These are phyloP conservation scores for Drosophila arawakana DNA, from an alignment of 1,140 invertebrate genomes.

Conservation along the genomic window DNA sequence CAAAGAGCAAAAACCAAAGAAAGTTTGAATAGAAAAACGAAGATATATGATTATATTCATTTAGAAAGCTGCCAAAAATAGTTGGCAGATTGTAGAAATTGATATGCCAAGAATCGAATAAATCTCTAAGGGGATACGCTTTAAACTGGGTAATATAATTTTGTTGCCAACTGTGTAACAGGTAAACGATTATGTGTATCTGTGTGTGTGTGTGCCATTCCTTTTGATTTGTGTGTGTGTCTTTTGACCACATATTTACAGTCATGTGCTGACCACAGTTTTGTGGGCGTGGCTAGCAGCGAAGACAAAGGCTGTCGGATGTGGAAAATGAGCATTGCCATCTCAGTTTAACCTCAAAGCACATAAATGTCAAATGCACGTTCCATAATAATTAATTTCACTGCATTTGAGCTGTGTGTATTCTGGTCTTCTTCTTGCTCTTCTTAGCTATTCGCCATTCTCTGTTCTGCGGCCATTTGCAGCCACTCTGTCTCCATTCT, in stretches of 20 bases:
- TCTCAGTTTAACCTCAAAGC: conserved; percentile 34
- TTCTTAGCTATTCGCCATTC: neutral
- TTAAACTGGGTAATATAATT: neutral
- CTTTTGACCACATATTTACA: conserved; percentile 36
- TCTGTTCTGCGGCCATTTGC: too few species aligned
- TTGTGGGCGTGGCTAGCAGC: conserved; percentile 38
- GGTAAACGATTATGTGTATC: neutral
- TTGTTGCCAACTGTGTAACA: conserved; percentile 7
- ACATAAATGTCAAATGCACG: conserved; percentile 70
- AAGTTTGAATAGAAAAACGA: neutral
- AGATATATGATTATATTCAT: conserved; percentile 13
- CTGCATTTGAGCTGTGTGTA: conserved; percentile 49
- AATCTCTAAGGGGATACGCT: conserved; percentile 26
- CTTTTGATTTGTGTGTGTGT: conserved; percentile 2
- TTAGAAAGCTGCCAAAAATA: conserved; percentile 44
- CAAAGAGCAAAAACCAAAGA: neutral
- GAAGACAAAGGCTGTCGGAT: neutral
- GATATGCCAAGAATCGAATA: conserved; percentile 33
- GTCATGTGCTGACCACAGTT: conserved; percentile 9
- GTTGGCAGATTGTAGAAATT: conserved; percentile 29
- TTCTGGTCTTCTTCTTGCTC: neutral
- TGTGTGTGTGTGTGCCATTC: neutral
- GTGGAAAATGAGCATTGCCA: neutral
- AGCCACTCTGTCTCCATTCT: neutral
- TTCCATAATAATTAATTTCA: conserved; percentile 62